Evolutionary conservation across 1,140 invertebrate genomes (phyloP), one percentile per base, ranked within the genome.

Genomic region (Zophobas atratus): DNA sequence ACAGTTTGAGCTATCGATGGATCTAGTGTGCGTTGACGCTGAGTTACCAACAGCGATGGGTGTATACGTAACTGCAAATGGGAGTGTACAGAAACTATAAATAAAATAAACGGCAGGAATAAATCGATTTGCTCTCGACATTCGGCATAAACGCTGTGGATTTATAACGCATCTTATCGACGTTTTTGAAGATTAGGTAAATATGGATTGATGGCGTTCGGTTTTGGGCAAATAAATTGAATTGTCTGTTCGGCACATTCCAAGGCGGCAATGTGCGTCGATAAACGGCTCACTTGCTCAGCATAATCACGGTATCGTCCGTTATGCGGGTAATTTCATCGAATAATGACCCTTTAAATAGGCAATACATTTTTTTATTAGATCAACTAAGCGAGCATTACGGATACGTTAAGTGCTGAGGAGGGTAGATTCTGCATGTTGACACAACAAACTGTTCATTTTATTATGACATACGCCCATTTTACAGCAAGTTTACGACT

Each of bases 381-480:
- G 41, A 38, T 57, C 36, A 60, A 75, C 53, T 41, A 51, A 63
- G 60, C 43, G 75, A 55, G 36, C 56, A 48, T 70, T 34, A 33
- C 46, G 57, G 75, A 74, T 70, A 48, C 36, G 49, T 20, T 51
- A 20, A 51, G 49, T 20, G 20, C 60, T 1, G 33, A 43, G 20
- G 60, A 67, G 63, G 74, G 74, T 63, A 38, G 46, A 41, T 75
- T 60, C 48, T 75, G 48, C 60, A 75, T 76, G 74, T 76, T 76
- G 74, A 76, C 74, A 76, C 74, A 76, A 76, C 74, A 76, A 76
- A 76, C 63, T 76, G 74, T 76, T 76, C 74, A 76, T 76, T 76
- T 76, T 76, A 76, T 60, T 76, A 76, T 76, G 74, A 76, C 49
- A 76, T 76, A 76, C 55, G 48, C 56, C 46, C 4, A 56, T 57